Evolutionary conservation across 2,888 invertebrate species (phyloP).

Genomic region (Lepas anatifera): DNA sequence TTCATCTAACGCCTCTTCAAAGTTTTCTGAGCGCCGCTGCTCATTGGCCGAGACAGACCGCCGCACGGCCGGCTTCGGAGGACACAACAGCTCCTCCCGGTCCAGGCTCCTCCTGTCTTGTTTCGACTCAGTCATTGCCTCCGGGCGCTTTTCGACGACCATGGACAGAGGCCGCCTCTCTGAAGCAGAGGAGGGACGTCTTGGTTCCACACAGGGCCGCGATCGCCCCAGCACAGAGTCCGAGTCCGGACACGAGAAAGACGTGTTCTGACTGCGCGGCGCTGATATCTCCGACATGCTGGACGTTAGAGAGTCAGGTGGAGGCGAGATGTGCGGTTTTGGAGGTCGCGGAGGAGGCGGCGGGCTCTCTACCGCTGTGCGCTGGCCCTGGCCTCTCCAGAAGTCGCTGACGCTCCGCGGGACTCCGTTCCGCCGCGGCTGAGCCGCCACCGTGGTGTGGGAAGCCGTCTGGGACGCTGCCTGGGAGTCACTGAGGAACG

Average conservation of each 20-base stretch:
- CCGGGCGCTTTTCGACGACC: background rate
- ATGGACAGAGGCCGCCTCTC: background rate
- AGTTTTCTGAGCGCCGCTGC: conserved; percentile 21
- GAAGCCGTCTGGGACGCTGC: too few species aligned
- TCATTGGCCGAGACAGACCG: conserved; percentile 13
- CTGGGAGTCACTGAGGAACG: conserved; percentile 1
- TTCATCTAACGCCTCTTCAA: conserved; percentile 64
- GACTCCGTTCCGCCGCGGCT: background rate
- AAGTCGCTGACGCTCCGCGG: background rate
- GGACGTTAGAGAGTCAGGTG: background rate
- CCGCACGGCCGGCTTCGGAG: background rate
- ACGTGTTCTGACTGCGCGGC: conserved; percentile 3
- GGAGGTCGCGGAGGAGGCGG: background rate
- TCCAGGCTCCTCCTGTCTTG: too few species aligned
- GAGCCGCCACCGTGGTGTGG: too few species aligned
- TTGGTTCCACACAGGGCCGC: background rate
- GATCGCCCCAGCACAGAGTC: conserved; percentile 3
- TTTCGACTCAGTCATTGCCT: background rate
- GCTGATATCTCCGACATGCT: background rate
- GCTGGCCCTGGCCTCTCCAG: background rate
- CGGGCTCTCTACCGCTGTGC: background rate
- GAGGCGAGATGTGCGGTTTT: background rate
- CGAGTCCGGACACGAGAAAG: background rate
- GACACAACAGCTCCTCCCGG: too few species aligned
- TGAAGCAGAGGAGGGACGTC: background rate